phyloP scores from a whole-genome alignment of 2,113 vertebrate genomes.

The Pogonocichla stellata region DNA sequence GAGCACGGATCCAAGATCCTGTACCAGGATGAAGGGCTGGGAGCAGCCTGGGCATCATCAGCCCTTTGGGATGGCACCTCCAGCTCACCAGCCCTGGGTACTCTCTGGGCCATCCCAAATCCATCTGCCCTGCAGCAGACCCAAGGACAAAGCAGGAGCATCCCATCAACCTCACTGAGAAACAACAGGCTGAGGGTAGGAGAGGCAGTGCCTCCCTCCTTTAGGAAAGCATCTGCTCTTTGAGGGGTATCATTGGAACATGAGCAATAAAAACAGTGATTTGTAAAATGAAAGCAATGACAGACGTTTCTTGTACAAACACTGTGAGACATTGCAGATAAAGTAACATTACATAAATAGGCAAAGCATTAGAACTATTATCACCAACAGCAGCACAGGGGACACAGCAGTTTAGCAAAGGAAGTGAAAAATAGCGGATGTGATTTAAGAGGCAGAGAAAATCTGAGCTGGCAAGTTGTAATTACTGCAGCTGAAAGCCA shows the following conservation, averaged over 20 bases:
- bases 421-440: conserved; percentile 39
- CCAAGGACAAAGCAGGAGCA: neutral
- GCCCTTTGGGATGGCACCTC: accelerated
- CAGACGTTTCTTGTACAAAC: conserved; percentile 6
- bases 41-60: neutral
- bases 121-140: accelerated
- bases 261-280: neutral
- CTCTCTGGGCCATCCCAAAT: neutral
- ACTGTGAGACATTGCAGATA: neutral
- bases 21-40: too few species aligned
- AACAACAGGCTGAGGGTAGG: neutral
- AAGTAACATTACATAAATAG: neutral
- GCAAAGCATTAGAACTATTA: neutral
- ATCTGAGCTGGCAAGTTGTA: neutral
- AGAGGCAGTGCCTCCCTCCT: neutral
- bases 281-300: neutral
- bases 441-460: conserved; percentile 55
- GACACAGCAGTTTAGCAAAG: neutral
- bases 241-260: neutral
- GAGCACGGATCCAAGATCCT: neutral
- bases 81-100: accelerated
- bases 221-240: neutral
- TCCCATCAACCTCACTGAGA: accelerated
- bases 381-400: neutral
- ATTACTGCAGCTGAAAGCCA: conserved; percentile 53